Conservation (phyloP, 2,888 invertebrate species). For the Trisateles emortualis region DNA sequence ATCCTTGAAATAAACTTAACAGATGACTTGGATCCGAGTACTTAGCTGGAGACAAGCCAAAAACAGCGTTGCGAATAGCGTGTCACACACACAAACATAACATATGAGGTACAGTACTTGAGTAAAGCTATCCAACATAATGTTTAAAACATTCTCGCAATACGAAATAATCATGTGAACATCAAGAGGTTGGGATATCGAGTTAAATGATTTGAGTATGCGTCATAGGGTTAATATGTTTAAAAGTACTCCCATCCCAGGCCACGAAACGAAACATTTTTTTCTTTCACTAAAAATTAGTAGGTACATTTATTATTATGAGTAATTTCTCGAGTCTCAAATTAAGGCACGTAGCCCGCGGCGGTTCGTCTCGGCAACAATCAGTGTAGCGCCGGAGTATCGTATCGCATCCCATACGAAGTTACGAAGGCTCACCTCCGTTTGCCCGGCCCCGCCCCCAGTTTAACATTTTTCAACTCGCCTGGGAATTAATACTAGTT, state of each 20-base stretch:
- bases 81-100: conserved; percentile 33
- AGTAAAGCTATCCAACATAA: conserved; percentile 20
- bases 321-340: conserved; percentile 82
- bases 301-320: conserved; percentile 83
- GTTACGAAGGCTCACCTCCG: conserved; percentile 71
- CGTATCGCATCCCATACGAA: conserved; percentile 51
- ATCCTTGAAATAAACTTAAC: conserved; percentile 71
- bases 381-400: conserved; percentile 55
- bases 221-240: conserved; percentile 66
- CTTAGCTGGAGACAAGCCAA: conserved; percentile 70
- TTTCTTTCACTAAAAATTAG: conserved; percentile 76
- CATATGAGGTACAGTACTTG: conserved; percentile 19
- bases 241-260: conserved; percentile 55
- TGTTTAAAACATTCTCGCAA: conserved; percentile 29
- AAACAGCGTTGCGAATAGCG: conserved; percentile 65
- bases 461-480: conserved; percentile 83
- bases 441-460: conserved; percentile 75
- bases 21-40: conserved; percentile 72
- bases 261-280: conserved; percentile 66
- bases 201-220: conserved; percentile 45
- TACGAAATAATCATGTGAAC: conserved; percentile 28
- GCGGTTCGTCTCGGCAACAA: conserved; percentile 68
- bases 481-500: conserved; percentile 78
- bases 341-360: conserved; percentile 85
- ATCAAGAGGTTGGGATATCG: conserved; percentile 23